A percentile compares a stretch with the other conserved stretches of the same genome.
phyloP scores from a whole-genome alignment of 2,888 invertebrate genomes.

The Xanthia togata region DNA sequence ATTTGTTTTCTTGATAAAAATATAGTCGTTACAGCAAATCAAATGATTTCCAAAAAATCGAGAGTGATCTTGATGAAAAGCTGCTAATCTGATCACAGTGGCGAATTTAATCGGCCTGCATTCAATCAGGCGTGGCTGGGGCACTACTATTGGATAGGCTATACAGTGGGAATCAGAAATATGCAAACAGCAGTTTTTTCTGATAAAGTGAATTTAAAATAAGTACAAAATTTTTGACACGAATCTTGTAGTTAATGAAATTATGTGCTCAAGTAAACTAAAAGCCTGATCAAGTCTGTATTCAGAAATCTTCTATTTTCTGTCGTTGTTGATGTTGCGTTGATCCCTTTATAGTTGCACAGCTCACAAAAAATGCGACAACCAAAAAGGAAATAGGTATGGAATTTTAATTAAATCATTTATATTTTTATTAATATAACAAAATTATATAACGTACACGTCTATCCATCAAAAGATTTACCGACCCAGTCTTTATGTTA shows the following conservation, averaged over 20 bases:
- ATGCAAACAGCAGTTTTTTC: too few relatives aligned
- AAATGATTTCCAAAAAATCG: constrained; percentile 38
- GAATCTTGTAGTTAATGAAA: not conserved
- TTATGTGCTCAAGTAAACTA: not conserved
- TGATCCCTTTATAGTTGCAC: too few relatives aligned
- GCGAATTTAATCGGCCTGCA: constrained; percentile 36
- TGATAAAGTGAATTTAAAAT: not conserved
- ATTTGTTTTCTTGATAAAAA: constrained; percentile 9
- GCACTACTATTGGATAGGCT: constrained; percentile 24
- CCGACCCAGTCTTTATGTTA: constrained; percentile 8
- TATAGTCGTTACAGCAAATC: constrained; percentile 16
- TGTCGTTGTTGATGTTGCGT: too few relatives aligned
- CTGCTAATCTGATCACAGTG: constrained; percentile 23
- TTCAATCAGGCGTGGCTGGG: constrained; percentile 22
- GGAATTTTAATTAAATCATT: not conserved
- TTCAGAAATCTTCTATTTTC: too few relatives aligned
- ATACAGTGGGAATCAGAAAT: not conserved
- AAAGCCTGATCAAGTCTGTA: not conserved
- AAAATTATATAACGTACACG: not conserved
- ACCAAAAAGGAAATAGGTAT: not conserved
- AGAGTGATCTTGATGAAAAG: constrained; percentile 38
- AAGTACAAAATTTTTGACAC: not conserved
- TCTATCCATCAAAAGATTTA: constrained; percentile 28
- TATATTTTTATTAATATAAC: constrained; percentile 12
- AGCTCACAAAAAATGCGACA: not conserved